Base-by-base conservation (phyloP, 1,140 invertebrate genomes). In the Whitmania pigra region DNA sequence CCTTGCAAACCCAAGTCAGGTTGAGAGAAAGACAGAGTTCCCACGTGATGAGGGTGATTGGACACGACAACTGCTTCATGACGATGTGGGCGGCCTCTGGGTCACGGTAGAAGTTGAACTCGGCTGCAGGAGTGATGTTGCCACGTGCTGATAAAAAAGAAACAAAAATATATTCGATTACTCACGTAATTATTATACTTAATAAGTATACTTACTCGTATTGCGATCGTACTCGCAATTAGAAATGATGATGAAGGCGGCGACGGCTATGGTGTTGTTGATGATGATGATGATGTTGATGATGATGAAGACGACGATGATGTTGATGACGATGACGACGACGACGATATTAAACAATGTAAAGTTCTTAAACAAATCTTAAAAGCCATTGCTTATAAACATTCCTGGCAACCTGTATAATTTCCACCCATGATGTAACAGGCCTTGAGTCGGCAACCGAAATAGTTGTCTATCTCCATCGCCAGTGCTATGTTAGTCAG, bases 51-150 rank as follows among this genome's bases (percentile, higher is more conserved):
- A 74, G 53, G 9, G 11, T 13, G 9, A 43, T 72, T 20, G 31
- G 2, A 68, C 73, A 67, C 0, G n/a, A 31, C 22, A 71, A 40
- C 27, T 68, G 57, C 25, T n/a, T 66, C 63, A 74, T 40, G 20
- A 72, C 71, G 18, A 72, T 25, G 60, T 87, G 83, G 0, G 88
- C 89, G 29, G 89, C 88, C 82, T 92, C 89, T 0, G 90, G 89
- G 82, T 92, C 90, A 29, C 79, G 79, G 70, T 85, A 84, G 77
- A 92, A 92, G 82, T 92, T 92, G 77, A 89, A 91, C 80, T 92
- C 90, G 13, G 88, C 88, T 63, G 86, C 82, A 0, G 84, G 76
- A 29, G 86, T 86, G 20, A 85, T 81, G 78, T 89, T 89, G 15
- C 90, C 89, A 72, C 86, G 82, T 27, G 85, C 88, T 87, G 75